phyloP scores from a whole-genome alignment of 2,888 invertebrate genomes.

The Argyra leucocephala region DNA sequence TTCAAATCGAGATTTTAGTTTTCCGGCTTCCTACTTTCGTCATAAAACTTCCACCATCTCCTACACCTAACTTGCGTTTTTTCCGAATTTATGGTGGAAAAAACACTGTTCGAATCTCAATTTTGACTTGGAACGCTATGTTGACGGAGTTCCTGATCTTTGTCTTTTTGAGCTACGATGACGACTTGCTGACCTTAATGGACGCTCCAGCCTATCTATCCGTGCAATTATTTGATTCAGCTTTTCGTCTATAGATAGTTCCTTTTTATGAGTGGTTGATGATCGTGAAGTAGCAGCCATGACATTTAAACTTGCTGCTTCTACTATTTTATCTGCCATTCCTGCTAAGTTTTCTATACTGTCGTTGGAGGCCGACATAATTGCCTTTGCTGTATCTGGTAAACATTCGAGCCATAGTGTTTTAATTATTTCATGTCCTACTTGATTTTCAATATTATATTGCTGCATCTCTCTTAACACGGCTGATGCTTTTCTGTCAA shows the following conservation, averaged over 20 bases:
- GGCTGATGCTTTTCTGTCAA: not conserved
- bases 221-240: not conserved
- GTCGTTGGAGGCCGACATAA: not conserved
- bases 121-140: not conserved
- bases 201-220: not conserved
- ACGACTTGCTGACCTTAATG: not conserved
- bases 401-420: not conserved
- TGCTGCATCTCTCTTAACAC: not conserved
- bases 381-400: not conserved
- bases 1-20: slow-evolving; percentile 2
- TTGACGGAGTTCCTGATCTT: not conserved
- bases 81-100: not conserved
- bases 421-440: not conserved
- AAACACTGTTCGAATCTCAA: not conserved
- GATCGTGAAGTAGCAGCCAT: not conserved
- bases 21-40: not conserved
- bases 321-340: slow-evolving; percentile 7
- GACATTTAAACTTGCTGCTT: not conserved
- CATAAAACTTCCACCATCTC: not conserved
- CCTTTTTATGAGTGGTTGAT: not conserved
- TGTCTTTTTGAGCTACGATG: not conserved
- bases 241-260: not conserved
- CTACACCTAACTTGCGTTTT: not conserved
- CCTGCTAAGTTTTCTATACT: not conserved
- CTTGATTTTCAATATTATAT: not conserved